Base-by-base conservation (phyloP, 2,797 vertebrate genomes). In the Chiroxiphia lanceolata region DNA sequence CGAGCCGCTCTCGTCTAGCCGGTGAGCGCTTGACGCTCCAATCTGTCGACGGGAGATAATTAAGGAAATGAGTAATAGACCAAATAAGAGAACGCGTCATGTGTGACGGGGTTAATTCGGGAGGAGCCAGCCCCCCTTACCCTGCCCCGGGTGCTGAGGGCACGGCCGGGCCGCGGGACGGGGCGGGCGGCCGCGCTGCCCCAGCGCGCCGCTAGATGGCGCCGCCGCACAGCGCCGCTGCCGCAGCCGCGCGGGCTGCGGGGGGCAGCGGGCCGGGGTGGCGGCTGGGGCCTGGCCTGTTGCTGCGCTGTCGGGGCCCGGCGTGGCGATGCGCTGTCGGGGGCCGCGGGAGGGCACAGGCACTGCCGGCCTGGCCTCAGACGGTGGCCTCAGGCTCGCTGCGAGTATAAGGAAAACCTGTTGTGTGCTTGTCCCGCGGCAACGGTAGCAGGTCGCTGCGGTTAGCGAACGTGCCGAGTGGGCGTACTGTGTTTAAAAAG, bases 321-420 rank as follows among this genome's bases (percentile, higher is more conserved):
- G 22, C 36, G 26, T 3, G 17, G 20, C 38, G 7, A 17, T 18
- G 36, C 38, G 12, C 38, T 20, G 36, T 18, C 9, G 15, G 59
- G 15, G 60, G 13, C 31, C 3, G 34, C 15, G 54, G 36, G 18
- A 15, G 9, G 5, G n/a, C 13, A 3, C 53, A 17, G 47, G 18
- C 6, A 31, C 60, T 2, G 53, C 44, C 3, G 9, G 50, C 9
- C 6, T 15, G n/a, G 18, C n/a, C 29, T 17, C 14, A 12, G 25
- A 7, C 31, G 70, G 44, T 26, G 4, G 25, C 44, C 7, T 33
- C 12, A 25, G 13, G 4, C 4, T 33, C 29, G 4, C 26, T 29
- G 15, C 14, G 23, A 6, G 31, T 1, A 1, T 0, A 1, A 15
- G 42, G 31, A 23, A 31, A n/a, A 18, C 45, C 13, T 1, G 8